Base-by-base conservation (phyloP, 2,888 invertebrate species). In the Drosophila bunnanda region DNA sequence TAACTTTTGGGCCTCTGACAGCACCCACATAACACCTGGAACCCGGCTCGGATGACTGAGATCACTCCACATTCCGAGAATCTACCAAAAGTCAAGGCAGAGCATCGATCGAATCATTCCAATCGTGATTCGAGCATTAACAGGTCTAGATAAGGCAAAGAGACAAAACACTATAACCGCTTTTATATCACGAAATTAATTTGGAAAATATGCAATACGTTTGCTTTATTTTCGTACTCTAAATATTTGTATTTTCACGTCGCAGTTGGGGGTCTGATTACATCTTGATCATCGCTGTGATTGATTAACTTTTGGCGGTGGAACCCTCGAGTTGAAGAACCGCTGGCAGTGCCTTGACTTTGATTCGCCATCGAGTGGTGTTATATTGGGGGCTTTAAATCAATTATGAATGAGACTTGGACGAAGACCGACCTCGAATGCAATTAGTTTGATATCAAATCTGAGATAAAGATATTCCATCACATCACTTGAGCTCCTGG, bases 281-380 rank as follows among this genome's bases (percentile, higher is more conserved):
- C n/a, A 53, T 43, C 58, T 44, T 22, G 54, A 59, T 69, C 20
- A 36, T 41, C 22, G 22, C 28, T 6, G 2, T 41, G 43, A 71
- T 73, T 68, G 68, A 74, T 56, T 60, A 67, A 38, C 17, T 68
- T 22, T 39, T 6, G 39, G 12, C 4, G 39, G 12, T 25, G 5
- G 15, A 13, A 5, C 50, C 43, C 46, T 58, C 48, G 30, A 41
- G 34, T 43, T 72, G 48, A 81, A 76, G 67, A 56, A 39, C 67
- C 67, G 32, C 48, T 28, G 22, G 17, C 34, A 20, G 41, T 15
- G 61, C 71, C 68, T 77, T 80, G 80, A 82, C 55, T 82, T 58
- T 30, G 57, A 53, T 58, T 72, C 56, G 39, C 53, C 54, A 60
- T 39, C 57, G 54, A 61, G 55, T 60, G 30, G 17, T 50, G 44